Conservation (phyloP, 2,113 vertebrate species). For the Neoarius graeffei region DNA sequence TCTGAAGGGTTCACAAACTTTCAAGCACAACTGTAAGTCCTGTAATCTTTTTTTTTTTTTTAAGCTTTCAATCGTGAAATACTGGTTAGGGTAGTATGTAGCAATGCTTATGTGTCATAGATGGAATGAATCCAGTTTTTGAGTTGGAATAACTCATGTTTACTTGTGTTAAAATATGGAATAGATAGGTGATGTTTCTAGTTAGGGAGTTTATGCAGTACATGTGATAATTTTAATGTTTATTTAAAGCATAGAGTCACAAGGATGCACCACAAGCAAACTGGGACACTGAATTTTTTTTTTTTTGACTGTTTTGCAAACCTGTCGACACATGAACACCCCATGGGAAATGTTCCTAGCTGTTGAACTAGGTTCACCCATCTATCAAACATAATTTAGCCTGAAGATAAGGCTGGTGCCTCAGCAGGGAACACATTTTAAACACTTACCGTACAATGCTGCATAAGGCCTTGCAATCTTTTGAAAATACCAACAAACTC, state of each 20-base stretch:
- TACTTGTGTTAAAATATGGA: constrained; percentile 57
- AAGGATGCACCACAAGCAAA: neutral
- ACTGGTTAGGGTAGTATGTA: neutral
- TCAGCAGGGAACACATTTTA: neutral
- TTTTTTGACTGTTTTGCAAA: neutral
- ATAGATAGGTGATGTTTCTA: constrained; percentile 29
- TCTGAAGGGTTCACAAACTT: no score
- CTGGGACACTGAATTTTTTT: neutral
- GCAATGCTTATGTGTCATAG: constrained; percentile 12
- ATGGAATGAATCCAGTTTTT: neutral
- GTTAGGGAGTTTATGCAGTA: neutral
- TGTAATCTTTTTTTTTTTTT: neutral
- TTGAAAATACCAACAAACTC: neutral
- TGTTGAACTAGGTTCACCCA: constrained; percentile 38
- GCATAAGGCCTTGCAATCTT: neutral
- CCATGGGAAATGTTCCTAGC: constrained; percentile 39
- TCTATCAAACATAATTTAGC: neutral
- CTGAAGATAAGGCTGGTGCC: neutral
- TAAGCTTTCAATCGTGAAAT: neutral
- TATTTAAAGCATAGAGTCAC: constrained; percentile 32
- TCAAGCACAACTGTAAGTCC: constrained; percentile 22
- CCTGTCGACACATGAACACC: neutral
- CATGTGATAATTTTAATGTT: neutral
- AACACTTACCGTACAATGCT: neutral
- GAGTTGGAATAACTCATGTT: constrained; percentile 46